These are phyloP conservation scores for Hirtodrosophila histrioides DNA, from an alignment of 2,888 invertebrate species.

Conservation along the genomic window DNA sequence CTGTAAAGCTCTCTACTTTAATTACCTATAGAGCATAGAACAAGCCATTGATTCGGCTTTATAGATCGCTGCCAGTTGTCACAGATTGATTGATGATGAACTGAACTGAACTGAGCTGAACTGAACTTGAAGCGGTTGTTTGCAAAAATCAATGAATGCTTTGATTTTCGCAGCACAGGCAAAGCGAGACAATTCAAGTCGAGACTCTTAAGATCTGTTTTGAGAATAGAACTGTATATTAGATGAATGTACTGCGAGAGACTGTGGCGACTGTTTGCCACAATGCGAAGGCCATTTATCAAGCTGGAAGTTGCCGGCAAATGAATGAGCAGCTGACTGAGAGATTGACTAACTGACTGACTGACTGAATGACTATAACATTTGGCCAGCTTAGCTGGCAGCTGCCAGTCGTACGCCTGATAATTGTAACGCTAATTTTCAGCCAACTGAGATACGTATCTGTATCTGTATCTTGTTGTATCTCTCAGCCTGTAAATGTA, in stretches of 20 bases:
- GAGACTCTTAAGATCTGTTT: slow-evolving; percentile 39
- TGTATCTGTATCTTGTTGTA: slow-evolving; percentile 6
- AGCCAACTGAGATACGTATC: slow-evolving; percentile 27
- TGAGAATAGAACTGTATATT: slow-evolving; percentile 55
- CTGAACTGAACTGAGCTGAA: slow-evolving; percentile 75
- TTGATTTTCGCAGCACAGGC: slow-evolving; percentile 34
- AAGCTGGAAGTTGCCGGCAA: slow-evolving; percentile 21
- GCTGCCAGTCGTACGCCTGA: slow-evolving; percentile 55
- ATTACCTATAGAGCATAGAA: slow-evolving; percentile 24
- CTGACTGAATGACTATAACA: slow-evolving; percentile 37
- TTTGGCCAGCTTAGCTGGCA: slow-evolving; percentile 48
- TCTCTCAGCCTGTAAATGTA: background rate
- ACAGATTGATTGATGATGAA: slow-evolving; percentile 70
- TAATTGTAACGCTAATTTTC: slow-evolving; percentile 74
- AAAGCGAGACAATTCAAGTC: slow-evolving; percentile 33
- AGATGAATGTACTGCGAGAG: slow-evolving; percentile 56
- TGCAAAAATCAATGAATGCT: slow-evolving; percentile 48
- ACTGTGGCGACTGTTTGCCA: slow-evolving; percentile 19
- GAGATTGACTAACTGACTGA: slow-evolving; percentile 37
- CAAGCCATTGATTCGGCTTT: slow-evolving; percentile 6
- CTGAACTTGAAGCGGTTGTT: slow-evolving; percentile 68
- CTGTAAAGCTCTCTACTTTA: background rate
- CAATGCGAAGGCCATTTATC: slow-evolving; percentile 68
- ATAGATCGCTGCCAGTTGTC: slow-evolving; percentile 48
- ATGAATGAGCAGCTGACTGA: slow-evolving; percentile 28